Evolutionary conservation across 2,113 vertebrate species (phyloP), one percentile per base, ranked within the genome.

Genomic region (Octodon degus): DNA sequence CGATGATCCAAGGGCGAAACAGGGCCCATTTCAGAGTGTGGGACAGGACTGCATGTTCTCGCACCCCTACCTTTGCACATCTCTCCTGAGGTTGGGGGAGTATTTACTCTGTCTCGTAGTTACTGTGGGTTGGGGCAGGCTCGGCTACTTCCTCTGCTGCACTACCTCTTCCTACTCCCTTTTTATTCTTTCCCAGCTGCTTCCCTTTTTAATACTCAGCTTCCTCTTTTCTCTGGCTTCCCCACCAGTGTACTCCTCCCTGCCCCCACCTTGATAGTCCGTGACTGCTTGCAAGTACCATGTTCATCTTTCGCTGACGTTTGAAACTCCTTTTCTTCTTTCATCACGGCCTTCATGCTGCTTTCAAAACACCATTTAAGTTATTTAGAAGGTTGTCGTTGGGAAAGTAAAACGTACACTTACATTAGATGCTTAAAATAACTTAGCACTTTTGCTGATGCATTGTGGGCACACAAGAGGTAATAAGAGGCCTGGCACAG

Each of bases 161-260:
- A 6, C 58, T 22, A 19, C 43, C 22, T 55, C 93, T 87, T 89
- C 70, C n/a, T 7, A 5, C 14, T 47, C 37, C 74, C 24, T 87
- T 81, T 40, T 68, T 50, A 72, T 86, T 86, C n/a, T 81, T 87
- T 60, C 79, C 0, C 0, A 81, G 22, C 53, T 74, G 82, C 85
- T 97, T 96, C 96, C 77, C 63, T 37, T 97, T 97, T 94, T 84
- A 85, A 63, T 43, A 25, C 20, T 40, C 34, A 32, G 34, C 79
- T 97, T 97, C 93, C 86, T 87, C 74, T 97, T 97, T 89, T 65
- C 86, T 94, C 53, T 94, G 55, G 93, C 58, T 76, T 83, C 62
- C 79, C 32, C 58, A 32, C 43, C 6, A 20, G 17, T 4, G 2
- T 50, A 27, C 34, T 90, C 19, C 65, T 85, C 58, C 62, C 72